phyloP scores from a whole-genome alignment of 2,113 vertebrate genomes.

The Halichoerus grypus region DNA sequence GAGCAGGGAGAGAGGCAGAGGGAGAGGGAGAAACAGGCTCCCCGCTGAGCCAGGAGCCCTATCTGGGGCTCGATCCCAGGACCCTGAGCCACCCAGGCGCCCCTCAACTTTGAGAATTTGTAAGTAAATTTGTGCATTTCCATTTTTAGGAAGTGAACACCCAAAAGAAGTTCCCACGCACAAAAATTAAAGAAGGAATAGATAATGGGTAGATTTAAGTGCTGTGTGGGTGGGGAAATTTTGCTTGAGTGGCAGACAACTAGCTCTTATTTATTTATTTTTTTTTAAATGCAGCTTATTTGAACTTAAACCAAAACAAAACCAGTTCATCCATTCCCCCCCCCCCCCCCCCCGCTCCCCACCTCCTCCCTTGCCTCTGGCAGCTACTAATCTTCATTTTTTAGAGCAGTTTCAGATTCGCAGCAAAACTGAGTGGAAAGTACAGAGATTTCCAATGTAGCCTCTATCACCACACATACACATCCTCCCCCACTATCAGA shows the following conservation, averaged over 20 bases:
- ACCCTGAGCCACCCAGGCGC: too few relatives aligned
- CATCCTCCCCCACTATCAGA: not conserved
- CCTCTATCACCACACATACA: too few relatives aligned
- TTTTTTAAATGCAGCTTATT: not conserved
- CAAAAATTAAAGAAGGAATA: slow-evolving; percentile 21
- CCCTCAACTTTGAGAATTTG: not conserved
- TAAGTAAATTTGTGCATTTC: slow-evolving; percentile 38
- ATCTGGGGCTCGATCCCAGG: too few relatives aligned
- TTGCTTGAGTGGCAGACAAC: slow-evolving; percentile 2
- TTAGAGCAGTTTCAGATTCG: not conserved
- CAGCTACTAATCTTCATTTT: not conserved
- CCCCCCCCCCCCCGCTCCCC: not conserved
- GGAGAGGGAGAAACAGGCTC: too few relatives aligned
- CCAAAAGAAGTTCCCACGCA: slow-evolving; percentile 31
- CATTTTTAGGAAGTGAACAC: slow-evolving; percentile 56
- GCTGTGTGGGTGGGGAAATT: not conserved
- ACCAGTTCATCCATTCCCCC: not conserved
- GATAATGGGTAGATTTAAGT: slow-evolving; percentile 13
- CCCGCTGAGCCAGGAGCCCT: too few relatives aligned
- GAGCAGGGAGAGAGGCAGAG: too few relatives aligned
- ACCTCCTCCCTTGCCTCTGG: not conserved
- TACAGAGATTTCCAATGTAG: not conserved
- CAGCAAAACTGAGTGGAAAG: not conserved
- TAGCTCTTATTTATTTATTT: not conserved
- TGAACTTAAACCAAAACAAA: not conserved